A percentile compares a stretch with the other conserved stretches of the same genome.
phyloP scores from a whole-genome alignment of 2,888 invertebrate species.

The Rutpela maculata region DNA sequence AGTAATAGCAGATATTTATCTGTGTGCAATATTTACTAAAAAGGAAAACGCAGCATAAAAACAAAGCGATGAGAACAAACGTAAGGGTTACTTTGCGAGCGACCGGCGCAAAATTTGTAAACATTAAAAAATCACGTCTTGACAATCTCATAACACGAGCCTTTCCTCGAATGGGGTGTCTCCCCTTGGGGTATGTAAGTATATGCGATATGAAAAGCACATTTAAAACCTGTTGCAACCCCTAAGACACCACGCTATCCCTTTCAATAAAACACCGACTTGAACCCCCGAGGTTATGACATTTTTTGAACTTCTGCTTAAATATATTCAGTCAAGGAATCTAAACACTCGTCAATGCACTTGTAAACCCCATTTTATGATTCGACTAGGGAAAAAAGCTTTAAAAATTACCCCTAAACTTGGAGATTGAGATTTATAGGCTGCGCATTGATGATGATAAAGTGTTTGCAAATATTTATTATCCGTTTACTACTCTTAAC shows the following conservation, averaged over 20 bases:
- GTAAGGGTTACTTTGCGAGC: not conserved
- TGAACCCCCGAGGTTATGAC: slow-evolving; percentile 65
- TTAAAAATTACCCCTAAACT: slow-evolving; percentile 58
- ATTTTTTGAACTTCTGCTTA: slow-evolving; percentile 61
- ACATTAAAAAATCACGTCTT: slow-evolving; percentile 55
- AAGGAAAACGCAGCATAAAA: not conserved
- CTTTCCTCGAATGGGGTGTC: slow-evolving; percentile 54
- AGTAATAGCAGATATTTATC: too few relatives aligned
- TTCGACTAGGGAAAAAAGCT: slow-evolving; percentile 58
- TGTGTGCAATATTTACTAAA: too few relatives aligned
- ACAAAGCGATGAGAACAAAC: not conserved
- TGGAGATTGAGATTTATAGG: slow-evolving; percentile 45
- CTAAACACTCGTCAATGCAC: slow-evolving; percentile 62
- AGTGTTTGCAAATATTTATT: slow-evolving; percentile 52
- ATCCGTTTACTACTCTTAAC: slow-evolving; percentile 32
- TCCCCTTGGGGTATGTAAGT: slow-evolving; percentile 63
- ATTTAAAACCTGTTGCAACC: slow-evolving; percentile 71
- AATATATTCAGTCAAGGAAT: slow-evolving; percentile 60
- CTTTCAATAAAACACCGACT: slow-evolving; percentile 64
- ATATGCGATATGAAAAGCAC: slow-evolving; percentile 69
- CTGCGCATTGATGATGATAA: slow-evolving; percentile 30
- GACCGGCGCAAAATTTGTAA: slow-evolving; percentile 48
- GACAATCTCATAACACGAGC: slow-evolving; percentile 50
- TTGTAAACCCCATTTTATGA: slow-evolving; percentile 51
- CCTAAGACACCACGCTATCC: slow-evolving; percentile 61